Evolutionary conservation across 1,140 invertebrate genomes (phyloP), one percentile per base, ranked within the genome.

Genomic region (Octopus sinensis): DNA sequence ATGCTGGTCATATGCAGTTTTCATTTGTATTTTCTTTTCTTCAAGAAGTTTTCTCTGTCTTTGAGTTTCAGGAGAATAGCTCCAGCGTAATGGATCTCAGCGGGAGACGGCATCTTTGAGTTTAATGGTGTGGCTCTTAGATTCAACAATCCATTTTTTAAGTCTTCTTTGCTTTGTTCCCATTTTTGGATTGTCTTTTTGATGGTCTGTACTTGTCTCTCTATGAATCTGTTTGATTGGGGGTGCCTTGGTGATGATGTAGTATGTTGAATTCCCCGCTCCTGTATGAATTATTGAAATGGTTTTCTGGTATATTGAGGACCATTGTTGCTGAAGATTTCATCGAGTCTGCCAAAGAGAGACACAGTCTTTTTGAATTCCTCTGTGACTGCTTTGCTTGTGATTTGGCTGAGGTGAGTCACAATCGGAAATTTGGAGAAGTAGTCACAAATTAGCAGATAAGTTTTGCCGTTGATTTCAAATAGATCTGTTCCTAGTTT

Each of bases 231-330:
- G 80, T 86, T 88, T 43, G 23, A 56, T 54, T 85, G 82, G 4
- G 80, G 79, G 62, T 84, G 82, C 51, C 43, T 12, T 10, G 85
- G 84, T 62, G 80, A 84, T 10, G 62, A 62, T 62, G 56, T 84
- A 17, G 79, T 53, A 78, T 88, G 85, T 75, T 81, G 56, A 76
- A 87, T 84, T 76, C 80, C 82, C 82, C 84, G 84, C n/a, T 81
- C 10, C n/a, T 81, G 9, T 12, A 78, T 52, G 75, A 87, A 87
- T 51, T 71, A 6, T 56, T 43, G 56, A 76, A 87, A 86, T 10
- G 82, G 76, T 17, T 80, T 56, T 6, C 82, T 82, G 9, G 6
- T 77, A 80, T 86, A 89, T 30, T 83, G 81, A 30, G 80, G 83
- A 53, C 82, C 84, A 82, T 86, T 84, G 78, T 83, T 83, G 5